These are phyloP conservation scores for Vespertilio murinus DNA, from an alignment of 2,797 vertebrate genomes.

Conservation along the genomic window DNA sequence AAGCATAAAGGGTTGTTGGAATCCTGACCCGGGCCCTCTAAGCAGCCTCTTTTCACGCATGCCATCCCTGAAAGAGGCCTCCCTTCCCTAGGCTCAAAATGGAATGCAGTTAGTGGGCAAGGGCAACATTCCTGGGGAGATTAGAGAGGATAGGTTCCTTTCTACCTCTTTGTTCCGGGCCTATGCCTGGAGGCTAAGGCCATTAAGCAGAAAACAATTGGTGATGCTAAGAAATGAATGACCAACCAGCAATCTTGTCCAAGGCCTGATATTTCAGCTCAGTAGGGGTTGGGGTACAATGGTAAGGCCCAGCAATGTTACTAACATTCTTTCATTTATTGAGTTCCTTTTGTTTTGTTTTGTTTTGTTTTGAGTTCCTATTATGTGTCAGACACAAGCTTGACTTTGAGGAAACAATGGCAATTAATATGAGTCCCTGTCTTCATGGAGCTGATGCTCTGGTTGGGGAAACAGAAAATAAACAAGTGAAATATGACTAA, in stretches of 20 bases:
- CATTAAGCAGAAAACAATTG: slow-evolving; percentile 25
- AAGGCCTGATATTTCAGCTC: neutral
- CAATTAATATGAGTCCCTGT: neutral
- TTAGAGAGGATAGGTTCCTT: slow-evolving; percentile 31
- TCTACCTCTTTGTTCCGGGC: neutral
- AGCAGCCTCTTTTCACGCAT: neutral
- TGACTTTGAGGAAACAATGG: neutral
- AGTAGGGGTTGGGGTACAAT: neutral
- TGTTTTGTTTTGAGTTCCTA: neutral
- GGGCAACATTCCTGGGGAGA: slow-evolving; percentile 58
- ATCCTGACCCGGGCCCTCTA: neutral
- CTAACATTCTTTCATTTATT: neutral
- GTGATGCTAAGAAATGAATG: neutral
- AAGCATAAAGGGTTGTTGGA: neutral
- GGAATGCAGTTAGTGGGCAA: slow-evolving; percentile 56
- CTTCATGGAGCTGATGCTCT: neutral
- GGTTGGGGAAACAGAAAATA: neutral
- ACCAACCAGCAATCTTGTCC: neutral
- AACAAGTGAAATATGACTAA: neutral
- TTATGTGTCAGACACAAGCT: neutral
- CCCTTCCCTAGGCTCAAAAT: neutral
- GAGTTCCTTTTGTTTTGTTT: neutral
- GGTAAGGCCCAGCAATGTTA: neutral
- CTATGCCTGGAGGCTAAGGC: slow-evolving; percentile 22
- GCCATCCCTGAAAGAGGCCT: neutral